Evolutionary conservation across 1,140 invertebrate genomes (phyloP).

Genomic region (Tribolium castaneum): DNA sequence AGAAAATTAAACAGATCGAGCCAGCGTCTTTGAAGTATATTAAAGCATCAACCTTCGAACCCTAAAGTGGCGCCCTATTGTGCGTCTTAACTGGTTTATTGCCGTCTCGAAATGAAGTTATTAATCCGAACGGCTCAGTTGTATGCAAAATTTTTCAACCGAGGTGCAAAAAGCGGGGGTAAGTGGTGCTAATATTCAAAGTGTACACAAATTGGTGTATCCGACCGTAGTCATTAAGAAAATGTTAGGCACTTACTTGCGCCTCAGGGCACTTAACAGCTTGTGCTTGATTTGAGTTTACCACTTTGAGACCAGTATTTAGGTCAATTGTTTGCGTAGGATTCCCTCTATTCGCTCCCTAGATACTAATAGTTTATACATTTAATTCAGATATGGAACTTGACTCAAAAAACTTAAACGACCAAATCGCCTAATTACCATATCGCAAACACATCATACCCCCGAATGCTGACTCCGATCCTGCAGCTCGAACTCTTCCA

Average conservation of each 20-base stretch:
- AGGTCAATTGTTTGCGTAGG: slow-evolving; percentile 43
- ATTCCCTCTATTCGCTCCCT: slow-evolving; percentile 6
- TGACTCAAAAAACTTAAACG: neutral
- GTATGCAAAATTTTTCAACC: neutral
- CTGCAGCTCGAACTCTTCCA: neutral
- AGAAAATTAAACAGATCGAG: slow-evolving; percentile 29
- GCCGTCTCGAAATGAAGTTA: neutral
- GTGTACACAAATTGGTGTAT: slow-evolving; percentile 38
- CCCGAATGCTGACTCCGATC: neutral
- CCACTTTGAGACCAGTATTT: slow-evolving; percentile 40
- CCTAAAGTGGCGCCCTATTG: neutral
- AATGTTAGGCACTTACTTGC: slow-evolving; percentile 44
- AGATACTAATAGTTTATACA: slow-evolving; percentile 19
- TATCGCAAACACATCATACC: neutral
- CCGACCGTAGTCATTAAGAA: slow-evolving; percentile 41
- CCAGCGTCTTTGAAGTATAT: slow-evolving; percentile 1
- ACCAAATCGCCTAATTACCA: neutral
- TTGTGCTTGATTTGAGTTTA: slow-evolving; percentile 44
- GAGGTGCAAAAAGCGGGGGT: slow-evolving; percentile 12
- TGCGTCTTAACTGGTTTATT: slow-evolving; percentile 6
- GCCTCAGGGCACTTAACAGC: slow-evolving; percentile 40
- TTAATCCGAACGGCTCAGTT: neutral
- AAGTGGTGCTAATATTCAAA: slow-evolving; percentile 15
- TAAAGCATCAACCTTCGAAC: slow-evolving; percentile 7
- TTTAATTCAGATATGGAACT: slow-evolving; percentile 11